Base-by-base conservation (phyloP, 2,113 vertebrate species). In the Archilochus colubris region DNA sequence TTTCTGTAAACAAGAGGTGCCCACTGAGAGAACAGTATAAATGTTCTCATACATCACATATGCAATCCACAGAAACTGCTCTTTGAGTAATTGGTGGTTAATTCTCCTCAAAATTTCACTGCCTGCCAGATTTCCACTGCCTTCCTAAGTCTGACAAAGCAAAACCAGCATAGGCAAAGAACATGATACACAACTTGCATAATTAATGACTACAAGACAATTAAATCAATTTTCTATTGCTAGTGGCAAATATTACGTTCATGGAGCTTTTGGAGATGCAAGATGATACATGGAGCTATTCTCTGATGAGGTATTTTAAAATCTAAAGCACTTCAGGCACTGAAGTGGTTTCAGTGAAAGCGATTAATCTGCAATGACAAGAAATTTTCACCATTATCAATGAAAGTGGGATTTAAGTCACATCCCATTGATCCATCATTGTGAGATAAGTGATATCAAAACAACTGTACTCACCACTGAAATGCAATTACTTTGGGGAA, bases 401-500 rank as follows among this genome's bases (percentile, higher is more conserved):
- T 40, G 64, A 91, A 50, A 89, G 24, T 0, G 19, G 48, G 76
- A 74, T 81, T 89, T n/a, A 53, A 89, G 70, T 11, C 18, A 21
- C 7, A 58, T 83, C 87, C 68, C 82, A 22, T 12, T 3, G 57
- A 86, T 73, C 40, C n/a, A 79, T 19, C 61, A 28, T 15, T 61
- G 72, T 80, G 85, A 95, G 85, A 81, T 55, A 95, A 95, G 87
- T 19, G 85, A 88, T 73, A 95, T 51, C 87, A 89, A 97, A 97
- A 95, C 87, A 93, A 36, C 91, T 61, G 88, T 95, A 96, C 95
- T 95, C 94, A 97, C 94, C 96, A 28, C 89, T 89, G 91, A 97
- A 95, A 96, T 43, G 96, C 90, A 96, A 95, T 94, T 94, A 95
- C 91, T 94, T 95, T 91, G 91, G 85, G 94, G 83, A 95, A 82